Base-by-base conservation (phyloP, 2,888 invertebrate genomes). In the Agrotis exclamationis region DNA sequence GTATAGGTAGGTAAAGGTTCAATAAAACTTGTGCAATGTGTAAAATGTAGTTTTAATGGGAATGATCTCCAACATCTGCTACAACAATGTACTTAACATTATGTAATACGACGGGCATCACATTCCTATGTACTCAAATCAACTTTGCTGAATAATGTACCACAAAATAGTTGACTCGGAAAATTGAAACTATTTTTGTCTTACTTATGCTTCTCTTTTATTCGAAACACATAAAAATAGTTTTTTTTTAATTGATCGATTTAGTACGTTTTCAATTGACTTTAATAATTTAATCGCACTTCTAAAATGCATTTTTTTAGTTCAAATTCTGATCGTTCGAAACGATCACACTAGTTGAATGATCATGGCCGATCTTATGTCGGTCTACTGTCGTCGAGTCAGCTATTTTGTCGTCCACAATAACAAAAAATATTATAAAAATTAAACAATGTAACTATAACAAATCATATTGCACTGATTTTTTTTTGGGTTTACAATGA, bases 11-110 rank as follows among this genome's bases (percentile, higher is more conserved):
- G 28, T 33, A 24, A 48, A 13, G 44, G 45, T 54, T 70, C 82
- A 91, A 90, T 89, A 90, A 91, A 92, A 91, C 76, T 60, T 83
- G 53, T 63, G 70, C 65, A 79, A 78, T 90, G 93, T 95, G 94
- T 93, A 95, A 95, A 95, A 95, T 94, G 94, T 94, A 93, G 87
- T 94, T 95, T 96, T 96, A 96, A 94, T 95, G 94, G 91, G 91
- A 94, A 94, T 94, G 93, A 92, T 90, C 91, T 91, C 92, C 92
- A 94, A 94, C 91, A 92, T 93, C 88, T 70, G 80, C 84, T 82
- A 91, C 91, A 93, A 94, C 91, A 92, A 92, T 86, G 87, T 86
- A 85, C 80, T 85, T 86, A 85, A 76, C 81, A 81, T 81, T 87
- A 90, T 87, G 72, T 88, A 89, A 87, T 86, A 86, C 74, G 86